Percentiles rank a stretch among this genome's conserved stretches.
These are phyloP conservation scores for Danaus chrysippus DNA, from an alignment of 2,888 invertebrate species.

Conservation along the genomic window DNA sequence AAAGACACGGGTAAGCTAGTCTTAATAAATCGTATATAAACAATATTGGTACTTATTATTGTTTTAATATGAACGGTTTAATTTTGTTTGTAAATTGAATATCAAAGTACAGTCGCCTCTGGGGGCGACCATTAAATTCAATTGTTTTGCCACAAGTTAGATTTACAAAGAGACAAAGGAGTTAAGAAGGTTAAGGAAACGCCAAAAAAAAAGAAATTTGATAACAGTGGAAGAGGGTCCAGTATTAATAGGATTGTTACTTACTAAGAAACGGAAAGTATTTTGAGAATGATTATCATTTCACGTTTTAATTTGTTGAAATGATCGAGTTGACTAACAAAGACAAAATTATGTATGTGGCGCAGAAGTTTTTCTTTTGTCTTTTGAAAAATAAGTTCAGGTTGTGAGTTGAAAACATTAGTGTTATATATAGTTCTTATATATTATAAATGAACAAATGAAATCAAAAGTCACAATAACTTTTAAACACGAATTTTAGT, in stretches of 20 bases:
- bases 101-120: slow-evolving; percentile 65
- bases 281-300: not conserved
- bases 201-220: slow-evolving; percentile 16
- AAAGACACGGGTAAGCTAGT: no score
- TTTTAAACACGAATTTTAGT: no score
- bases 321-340: not conserved
- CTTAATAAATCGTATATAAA: no score
- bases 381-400: no score
- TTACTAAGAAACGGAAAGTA: not conserved
- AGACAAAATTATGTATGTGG: no score
- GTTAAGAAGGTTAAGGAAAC: slow-evolving; percentile 14
- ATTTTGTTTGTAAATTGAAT: slow-evolving; percentile 33
- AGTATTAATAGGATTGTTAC: not conserved
- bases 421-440: no score
- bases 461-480: no score
- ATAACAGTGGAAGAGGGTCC: slow-evolving; percentile 12
- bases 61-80: slow-evolving; percentile 19
- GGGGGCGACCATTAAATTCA: slow-evolving; percentile 68
- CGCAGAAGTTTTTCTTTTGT: no score
- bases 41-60: no score
- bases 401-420: no score
- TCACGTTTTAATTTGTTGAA: not conserved
- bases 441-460: no score
- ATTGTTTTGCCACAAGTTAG: slow-evolving; percentile 65
- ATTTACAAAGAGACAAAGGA: slow-evolving; percentile 64